Conservation (phyloP, 2,797 vertebrate species). For the Myripristis murdjan region DNA sequence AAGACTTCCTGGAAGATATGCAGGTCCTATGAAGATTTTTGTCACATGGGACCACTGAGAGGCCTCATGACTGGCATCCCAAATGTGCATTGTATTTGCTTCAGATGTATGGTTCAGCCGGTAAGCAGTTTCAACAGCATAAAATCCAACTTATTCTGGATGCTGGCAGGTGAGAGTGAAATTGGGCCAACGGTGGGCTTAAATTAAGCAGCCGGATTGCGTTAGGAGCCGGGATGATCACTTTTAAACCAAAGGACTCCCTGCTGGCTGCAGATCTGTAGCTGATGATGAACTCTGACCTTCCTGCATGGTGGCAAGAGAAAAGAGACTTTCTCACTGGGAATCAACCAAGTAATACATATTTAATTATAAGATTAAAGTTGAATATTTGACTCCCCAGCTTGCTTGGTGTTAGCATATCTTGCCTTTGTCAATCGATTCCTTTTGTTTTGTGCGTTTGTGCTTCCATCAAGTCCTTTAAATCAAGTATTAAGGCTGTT, state of each 20-base stretch:
- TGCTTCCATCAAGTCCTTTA: not conserved
- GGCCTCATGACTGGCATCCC: not conserved
- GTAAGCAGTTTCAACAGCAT: no score
- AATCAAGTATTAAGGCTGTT: not conserved
- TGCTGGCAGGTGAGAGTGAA: not conserved
- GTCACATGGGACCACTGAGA: no score
- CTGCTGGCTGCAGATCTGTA: not conserved
- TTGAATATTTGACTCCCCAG: constrained; percentile 52
- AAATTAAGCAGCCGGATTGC: not conserved
- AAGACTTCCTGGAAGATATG: not conserved
- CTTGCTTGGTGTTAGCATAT: constrained; percentile 36
- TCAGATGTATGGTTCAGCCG: no score
- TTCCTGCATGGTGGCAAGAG: no score
- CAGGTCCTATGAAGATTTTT: not conserved
- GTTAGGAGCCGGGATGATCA: not conserved
- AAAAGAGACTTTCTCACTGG: constrained; percentile 20
- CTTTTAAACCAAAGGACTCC: not conserved
- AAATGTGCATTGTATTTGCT: not conserved
- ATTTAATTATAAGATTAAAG: constrained; percentile 59
- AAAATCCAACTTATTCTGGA: not conserved
- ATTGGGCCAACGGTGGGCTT: not conserved
- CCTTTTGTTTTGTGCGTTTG: constrained; percentile 2
- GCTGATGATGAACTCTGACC: constrained; percentile 39
- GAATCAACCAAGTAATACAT: constrained; percentile 41
- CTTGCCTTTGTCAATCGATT: not conserved